phyloP scores from a whole-genome alignment of 2,888 invertebrate species.

The Drosophila neotestacea region DNA sequence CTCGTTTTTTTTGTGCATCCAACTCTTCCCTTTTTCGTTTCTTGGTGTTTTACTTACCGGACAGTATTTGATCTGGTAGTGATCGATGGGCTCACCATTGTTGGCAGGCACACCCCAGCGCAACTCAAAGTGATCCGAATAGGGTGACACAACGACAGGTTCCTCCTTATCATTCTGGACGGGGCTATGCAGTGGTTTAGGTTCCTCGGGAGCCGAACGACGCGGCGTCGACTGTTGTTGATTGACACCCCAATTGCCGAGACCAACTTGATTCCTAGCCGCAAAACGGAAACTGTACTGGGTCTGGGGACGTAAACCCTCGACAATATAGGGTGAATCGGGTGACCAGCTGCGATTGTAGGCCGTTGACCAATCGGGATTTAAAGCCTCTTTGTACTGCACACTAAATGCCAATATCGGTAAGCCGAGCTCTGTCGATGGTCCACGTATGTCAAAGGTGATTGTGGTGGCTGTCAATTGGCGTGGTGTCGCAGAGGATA shows the following conservation, averaged over 20 bases:
- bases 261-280: slow-evolving; percentile 93
- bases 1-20: too few species aligned
- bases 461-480: slow-evolving; percentile 94
- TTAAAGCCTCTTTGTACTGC: slow-evolving; percentile 90
- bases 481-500: slow-evolving; percentile 89
- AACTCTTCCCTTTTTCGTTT: not conserved
- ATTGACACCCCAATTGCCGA: slow-evolving; percentile 90
- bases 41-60: slow-evolving; percentile 87
- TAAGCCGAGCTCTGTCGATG: slow-evolving; percentile 90
- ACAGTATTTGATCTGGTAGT: slow-evolving; percentile 92
- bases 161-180: slow-evolving; percentile 85
- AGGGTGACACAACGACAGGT: slow-evolving; percentile 87
- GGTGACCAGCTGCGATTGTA: slow-evolving; percentile 92
- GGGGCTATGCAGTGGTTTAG: slow-evolving; percentile 87
- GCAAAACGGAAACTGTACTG: slow-evolving; percentile 93
- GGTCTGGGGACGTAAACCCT: slow-evolving; percentile 91
- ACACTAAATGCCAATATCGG: slow-evolving; percentile 91
- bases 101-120: slow-evolving; percentile 94
- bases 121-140: slow-evolving; percentile 92
- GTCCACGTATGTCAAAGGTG: slow-evolving; percentile 91
- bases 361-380: slow-evolving; percentile 89
- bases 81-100: slow-evolving; percentile 95
- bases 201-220: slow-evolving; percentile 91
- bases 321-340: slow-evolving; percentile 92
- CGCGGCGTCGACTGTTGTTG: slow-evolving; percentile 90